phyloP scores from a whole-genome alignment of 2,888 invertebrate genomes.

The Aelia acuminata region DNA sequence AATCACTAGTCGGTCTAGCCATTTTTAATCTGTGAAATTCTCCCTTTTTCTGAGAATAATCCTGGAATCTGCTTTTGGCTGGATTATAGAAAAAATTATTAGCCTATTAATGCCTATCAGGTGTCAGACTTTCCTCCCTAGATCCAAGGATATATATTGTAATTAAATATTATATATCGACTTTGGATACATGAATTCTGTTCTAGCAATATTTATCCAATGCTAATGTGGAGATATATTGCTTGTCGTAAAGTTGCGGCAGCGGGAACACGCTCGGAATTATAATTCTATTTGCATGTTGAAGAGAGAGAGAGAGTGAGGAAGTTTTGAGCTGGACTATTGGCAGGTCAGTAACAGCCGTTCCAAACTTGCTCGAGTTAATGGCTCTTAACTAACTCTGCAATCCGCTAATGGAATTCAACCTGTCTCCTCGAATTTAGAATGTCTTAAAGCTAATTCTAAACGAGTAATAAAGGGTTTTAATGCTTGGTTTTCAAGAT shows the following conservation, averaged over 20 bases:
- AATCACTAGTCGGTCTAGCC: no score
- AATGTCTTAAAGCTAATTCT: neutral
- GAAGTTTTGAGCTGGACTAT: neutral
- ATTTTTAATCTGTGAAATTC: no score
- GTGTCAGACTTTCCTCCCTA: no score
- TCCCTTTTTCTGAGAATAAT: no score
- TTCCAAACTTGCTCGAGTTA: neutral
- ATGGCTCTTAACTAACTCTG: neutral
- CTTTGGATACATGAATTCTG: no score
- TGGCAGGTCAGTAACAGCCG: neutral
- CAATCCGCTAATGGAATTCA: conserved; percentile 33
- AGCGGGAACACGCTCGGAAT: neutral
- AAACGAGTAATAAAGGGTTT: neutral
- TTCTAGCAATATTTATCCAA: no score
- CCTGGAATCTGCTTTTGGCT: no score
- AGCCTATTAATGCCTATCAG: no score
- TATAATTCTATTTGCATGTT: conserved; percentile 17
- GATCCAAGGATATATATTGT: no score
- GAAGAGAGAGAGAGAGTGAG: neutral
- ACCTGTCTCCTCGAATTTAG: neutral
- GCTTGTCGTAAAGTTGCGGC: neutral
- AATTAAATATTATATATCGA: no score
- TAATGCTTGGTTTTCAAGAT: neutral
- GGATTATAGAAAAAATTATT: no score
- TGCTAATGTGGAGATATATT: neutral